Conservation (phyloP, 2,797 vertebrate genomes). For the Galaxias olidus region DNA sequence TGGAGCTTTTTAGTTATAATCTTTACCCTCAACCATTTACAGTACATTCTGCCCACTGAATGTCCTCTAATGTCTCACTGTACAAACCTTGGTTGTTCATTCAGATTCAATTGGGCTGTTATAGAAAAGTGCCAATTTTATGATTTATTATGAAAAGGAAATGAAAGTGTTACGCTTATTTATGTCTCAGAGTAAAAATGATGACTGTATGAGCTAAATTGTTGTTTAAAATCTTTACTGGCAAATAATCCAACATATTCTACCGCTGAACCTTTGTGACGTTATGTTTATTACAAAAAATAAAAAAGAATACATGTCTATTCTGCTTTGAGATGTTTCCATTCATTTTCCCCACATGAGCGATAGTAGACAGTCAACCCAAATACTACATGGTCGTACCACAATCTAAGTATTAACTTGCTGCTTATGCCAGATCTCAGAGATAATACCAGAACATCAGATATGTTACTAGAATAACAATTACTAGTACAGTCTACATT, state of each 20-base stretch:
- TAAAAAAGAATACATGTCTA: too few relatives aligned
- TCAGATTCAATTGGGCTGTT: neutral
- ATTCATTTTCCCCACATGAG: neutral
- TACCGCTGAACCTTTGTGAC: too few relatives aligned
- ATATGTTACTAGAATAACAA: too few relatives aligned
- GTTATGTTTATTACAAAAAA: too few relatives aligned
- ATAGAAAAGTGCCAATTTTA: conserved; percentile 47
- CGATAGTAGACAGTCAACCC: too few relatives aligned
- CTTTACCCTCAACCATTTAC: conserved; percentile 25
- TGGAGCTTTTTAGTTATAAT: conserved; percentile 16
- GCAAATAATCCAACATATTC: neutral
- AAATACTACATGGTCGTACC: too few relatives aligned
- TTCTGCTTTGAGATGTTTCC: conserved; percentile 3
- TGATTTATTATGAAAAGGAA: conserved; percentile 31
- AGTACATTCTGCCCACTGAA: conserved; percentile 24
- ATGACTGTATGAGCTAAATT: neutral
- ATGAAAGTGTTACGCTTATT: conserved; percentile 32
- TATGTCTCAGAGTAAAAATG: conserved; percentile 9
- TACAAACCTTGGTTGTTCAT: conserved; percentile 15
- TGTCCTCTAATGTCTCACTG: conserved; percentile 16
- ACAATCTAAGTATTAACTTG: too few relatives aligned
- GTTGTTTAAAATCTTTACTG: neutral
- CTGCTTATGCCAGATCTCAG: too few relatives aligned
- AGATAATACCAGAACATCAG: too few relatives aligned
- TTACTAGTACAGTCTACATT: too few relatives aligned